Conservation (phyloP, 2,797 vertebrate species). For the Channa striata region DNA sequence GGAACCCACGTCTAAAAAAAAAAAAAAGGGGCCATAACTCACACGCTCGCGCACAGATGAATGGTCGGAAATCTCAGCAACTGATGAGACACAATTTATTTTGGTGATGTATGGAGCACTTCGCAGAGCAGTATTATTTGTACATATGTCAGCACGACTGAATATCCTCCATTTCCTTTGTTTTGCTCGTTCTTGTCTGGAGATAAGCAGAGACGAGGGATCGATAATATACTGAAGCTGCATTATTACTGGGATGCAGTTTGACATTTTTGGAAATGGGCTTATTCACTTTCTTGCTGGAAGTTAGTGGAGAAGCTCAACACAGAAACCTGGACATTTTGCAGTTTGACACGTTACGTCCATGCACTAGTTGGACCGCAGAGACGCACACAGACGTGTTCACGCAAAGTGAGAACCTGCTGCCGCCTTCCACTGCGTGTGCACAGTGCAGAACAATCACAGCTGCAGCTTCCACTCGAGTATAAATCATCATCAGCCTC, state of each 20-base stretch:
- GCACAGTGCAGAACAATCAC: conserved; percentile 24
- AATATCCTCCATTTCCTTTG: conserved; percentile 52
- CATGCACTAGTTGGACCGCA: neutral
- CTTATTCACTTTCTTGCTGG: neutral
- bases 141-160: conserved; percentile 65
- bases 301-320: neutral
- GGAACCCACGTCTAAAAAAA: conserved; percentile 41
- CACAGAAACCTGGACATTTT: neutral
- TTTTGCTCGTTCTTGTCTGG: conserved; percentile 26
- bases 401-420: conserved; percentile 22
- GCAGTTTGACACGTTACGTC: neutral
- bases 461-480: conserved; percentile 48
- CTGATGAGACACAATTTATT: conserved; percentile 72
- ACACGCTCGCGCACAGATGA: conserved; percentile 53
- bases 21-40: conserved; percentile 63
- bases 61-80: conserved; percentile 55
- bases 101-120: conserved; percentile 64
- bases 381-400: conserved; percentile 10
- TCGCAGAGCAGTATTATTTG: conserved; percentile 59
- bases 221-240: conserved; percentile 8
- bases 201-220: conserved; percentile 17
- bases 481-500: conserved; percentile 73
- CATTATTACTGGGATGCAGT: conserved; percentile 13
- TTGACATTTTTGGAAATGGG: neutral
- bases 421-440: conserved; percentile 3